Base-by-base conservation (phyloP, 2,113 vertebrate genomes). In the Muntiacus muntjak region DNA sequence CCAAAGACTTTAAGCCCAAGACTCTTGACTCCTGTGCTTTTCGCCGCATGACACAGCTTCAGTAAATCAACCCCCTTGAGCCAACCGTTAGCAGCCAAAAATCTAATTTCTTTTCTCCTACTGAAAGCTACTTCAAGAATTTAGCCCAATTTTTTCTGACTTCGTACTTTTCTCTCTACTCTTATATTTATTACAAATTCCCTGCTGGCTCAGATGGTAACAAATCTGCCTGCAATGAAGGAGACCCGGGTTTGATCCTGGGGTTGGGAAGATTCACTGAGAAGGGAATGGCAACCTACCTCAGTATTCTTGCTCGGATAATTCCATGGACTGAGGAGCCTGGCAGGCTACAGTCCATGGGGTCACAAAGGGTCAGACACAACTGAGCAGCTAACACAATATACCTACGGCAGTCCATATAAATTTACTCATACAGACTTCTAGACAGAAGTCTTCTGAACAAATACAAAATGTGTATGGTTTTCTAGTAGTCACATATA, bases 101-200 rank as follows among this genome's bases (percentile, higher is more conserved):
- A 62, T 60, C 43, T 60, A 89, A 87, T 52, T 89, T 86, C 82
- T 81, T 94, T 83, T 33, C 11, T 87, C 76, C 57, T 55, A 89
- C 30, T 88, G 76, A 92, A 96, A 82, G 71, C 40, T 93, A 62
- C 86, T 97, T 89, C 47, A 93, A 93, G 91, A 96, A 89, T 64
- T 96, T 33, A 85, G 47, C 17, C 95, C 64, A 47, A 97, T 83
- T 95, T 96, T 67, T 96, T 78, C 82, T 54, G 54, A 87, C 8
- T 81, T 23, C 25, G 14, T 36, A 47, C 57, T 89, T 96, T 85
- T 57, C 54, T 45, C 45, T 86, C 26, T 96, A 26, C 2, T 90
- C 3, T 47, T 67, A 40, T 36, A 84, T 57, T 50, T 26, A 93
- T 58, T 25, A 92, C 47, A 95, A 92, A 60, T 76, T 76, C 23